Conservation (phyloP, 2,888 invertebrate species). For the Ceriagrion tenellum region DNA sequence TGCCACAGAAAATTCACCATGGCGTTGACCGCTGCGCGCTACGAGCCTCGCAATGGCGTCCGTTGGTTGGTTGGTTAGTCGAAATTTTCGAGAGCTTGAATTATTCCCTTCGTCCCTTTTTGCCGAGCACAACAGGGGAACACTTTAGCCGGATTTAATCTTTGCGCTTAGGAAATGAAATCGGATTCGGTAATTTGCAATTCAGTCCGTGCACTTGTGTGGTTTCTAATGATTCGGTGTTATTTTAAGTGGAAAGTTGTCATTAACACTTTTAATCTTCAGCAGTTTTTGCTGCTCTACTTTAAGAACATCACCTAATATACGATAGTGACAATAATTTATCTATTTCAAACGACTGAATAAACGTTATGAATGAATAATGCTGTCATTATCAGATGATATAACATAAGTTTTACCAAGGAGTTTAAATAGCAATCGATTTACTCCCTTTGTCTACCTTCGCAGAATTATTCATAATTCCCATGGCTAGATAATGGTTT, state of each 20-base stretch:
- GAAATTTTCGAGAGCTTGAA: neutral
- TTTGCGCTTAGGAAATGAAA: neutral
- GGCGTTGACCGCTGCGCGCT: neutral
- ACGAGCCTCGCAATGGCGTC: neutral
- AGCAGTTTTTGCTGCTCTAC: neutral
- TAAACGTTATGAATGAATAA: too few species aligned
- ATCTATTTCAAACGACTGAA: too few species aligned
- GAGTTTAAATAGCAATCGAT: too few species aligned
- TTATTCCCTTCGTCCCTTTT: neutral
- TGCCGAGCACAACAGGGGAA: neutral
- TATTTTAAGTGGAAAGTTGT: neutral
- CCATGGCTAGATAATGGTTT: too few species aligned
- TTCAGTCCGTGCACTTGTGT: neutral
- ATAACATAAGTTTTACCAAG: too few species aligned
- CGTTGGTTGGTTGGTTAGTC: neutral
- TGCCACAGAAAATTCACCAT: neutral
- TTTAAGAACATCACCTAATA: too few species aligned
- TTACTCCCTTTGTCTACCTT: too few species aligned
- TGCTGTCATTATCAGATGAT: too few species aligned
- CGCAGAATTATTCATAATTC: too few species aligned
- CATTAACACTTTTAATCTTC: neutral
- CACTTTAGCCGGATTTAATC: conserved; percentile 3
- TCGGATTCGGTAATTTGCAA: neutral
- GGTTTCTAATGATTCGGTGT: neutral
- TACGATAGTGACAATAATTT: too few species aligned